phyloP scores from a whole-genome alignment of 2,797 vertebrate genomes.

The Cynopterus sphinx region DNA sequence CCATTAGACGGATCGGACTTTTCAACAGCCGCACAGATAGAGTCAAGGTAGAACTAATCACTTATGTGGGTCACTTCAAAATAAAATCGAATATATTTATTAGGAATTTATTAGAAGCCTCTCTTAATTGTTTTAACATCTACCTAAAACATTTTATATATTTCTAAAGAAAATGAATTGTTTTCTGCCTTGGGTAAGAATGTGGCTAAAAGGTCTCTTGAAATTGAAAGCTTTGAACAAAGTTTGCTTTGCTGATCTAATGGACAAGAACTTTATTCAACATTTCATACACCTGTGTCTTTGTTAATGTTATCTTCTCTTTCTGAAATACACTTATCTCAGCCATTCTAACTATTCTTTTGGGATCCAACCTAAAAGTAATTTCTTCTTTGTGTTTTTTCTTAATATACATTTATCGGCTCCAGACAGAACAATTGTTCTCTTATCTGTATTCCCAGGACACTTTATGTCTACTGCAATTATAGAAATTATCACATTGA shows the following conservation, averaged over 20 bases:
- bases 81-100: not conserved
- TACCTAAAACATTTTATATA: not conserved
- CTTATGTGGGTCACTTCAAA: not conserved
- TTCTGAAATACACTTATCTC: not conserved
- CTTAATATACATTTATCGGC: not conserved
- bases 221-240: not conserved
- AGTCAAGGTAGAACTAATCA: constrained; percentile 90
- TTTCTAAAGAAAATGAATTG: not conserved
- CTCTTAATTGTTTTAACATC: not conserved
- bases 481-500: not conserved
- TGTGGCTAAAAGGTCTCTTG: not conserved
- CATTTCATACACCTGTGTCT: not conserved
- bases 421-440: not conserved
- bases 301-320: not conserved
- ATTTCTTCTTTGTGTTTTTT: not conserved
- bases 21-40: constrained; percentile 95
- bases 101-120: not conserved
- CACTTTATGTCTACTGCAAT: not conserved
- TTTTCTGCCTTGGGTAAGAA: not conserved
- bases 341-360: not conserved
- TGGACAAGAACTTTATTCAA: not conserved
- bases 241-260: not conserved
- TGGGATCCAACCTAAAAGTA: not conserved
- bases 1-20: constrained; percentile 93
- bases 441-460: not conserved